Percentiles rank a stretch among this genome's conserved stretches.
These are phyloP conservation scores for Clarias batrachus DNA, from an alignment of 2,113 vertebrate genomes.

Conservation along the genomic window DNA sequence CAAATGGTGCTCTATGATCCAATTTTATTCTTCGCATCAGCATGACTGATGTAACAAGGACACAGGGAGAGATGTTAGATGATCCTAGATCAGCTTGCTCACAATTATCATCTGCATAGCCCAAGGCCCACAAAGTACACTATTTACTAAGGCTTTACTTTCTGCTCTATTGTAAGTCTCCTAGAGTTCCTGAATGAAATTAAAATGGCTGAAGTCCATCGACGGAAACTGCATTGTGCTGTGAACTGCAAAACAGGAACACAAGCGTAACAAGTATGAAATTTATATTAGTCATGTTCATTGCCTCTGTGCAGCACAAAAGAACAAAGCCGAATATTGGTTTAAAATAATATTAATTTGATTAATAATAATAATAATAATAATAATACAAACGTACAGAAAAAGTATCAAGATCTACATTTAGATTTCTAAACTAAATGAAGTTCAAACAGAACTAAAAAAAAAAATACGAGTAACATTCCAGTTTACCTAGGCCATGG, in stretches of 20 bases:
- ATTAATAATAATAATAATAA: too few relatives aligned
- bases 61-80: constrained; percentile 8
- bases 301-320: constrained; percentile 15
- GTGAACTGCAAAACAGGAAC: constrained; percentile 50
- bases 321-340: neutral
- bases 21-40: constrained; percentile 22
- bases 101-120: constrained; percentile 17
- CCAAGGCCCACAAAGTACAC: neutral
- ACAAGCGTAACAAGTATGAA: constrained; percentile 22
- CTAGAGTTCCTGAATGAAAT: constrained; percentile 36
- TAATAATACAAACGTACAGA: too few relatives aligned
- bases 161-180: constrained; percentile 34
- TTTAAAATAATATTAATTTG: neutral
- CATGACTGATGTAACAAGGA: constrained; percentile 26
- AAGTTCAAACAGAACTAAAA: neutral
- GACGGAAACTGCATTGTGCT: constrained; percentile 45
- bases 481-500: neutral
- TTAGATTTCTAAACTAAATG: neutral
- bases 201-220: constrained; percentile 38
- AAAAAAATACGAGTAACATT: neutral
- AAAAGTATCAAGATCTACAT: neutral
- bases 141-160: neutral
- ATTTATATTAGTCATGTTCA: constrained; percentile 34
- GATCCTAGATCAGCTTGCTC: constrained; percentile 22
- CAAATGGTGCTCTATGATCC: neutral